Evolutionary conservation across 2,113 vertebrate species (phyloP).

Genomic region (Chloroceryle aenea): DNA sequence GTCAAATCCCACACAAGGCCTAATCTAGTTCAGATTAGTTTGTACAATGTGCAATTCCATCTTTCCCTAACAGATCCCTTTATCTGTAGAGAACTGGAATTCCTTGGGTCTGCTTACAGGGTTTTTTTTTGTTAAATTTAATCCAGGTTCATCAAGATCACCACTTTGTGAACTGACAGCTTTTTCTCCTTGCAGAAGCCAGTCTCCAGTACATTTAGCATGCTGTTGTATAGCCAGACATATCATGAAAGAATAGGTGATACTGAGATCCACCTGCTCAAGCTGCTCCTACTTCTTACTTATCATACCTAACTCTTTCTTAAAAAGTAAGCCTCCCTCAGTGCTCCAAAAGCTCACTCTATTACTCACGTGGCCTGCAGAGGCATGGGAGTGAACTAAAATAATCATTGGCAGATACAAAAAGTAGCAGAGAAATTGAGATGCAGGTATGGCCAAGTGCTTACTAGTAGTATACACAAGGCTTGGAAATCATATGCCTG

Average conservation of each 20-base stretch:
- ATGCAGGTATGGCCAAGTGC: not conserved
- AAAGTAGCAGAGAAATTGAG: not conserved
- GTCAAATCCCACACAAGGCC: not conserved
- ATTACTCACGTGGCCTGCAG: not conserved
- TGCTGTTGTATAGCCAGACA: not conserved
- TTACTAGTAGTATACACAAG: fast-evolving
- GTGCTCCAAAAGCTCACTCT: not conserved
- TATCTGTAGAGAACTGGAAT: not conserved
- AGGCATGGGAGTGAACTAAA: not conserved
- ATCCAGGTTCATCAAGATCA: not conserved
- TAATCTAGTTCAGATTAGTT: not conserved
- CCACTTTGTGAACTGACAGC: not conserved
- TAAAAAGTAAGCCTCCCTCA: not conserved
- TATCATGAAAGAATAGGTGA: not conserved
- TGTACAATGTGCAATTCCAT: not conserved
- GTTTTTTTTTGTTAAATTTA: not conserved
- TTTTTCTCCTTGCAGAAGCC: not conserved
- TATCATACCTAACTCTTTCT: not conserved
- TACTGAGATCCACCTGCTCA: not conserved
- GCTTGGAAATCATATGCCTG: not conserved
- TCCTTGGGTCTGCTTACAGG: not conserved
- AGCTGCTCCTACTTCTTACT: not conserved
- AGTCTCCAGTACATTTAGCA: not conserved
- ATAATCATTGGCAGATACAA: not conserved
- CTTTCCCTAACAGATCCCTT: not conserved